A percentile compares a stretch with the other conserved stretches of the same genome.
phyloP scores from a whole-genome alignment of 2,888 invertebrate genomes.

The Ophonus ardosiacus region DNA sequence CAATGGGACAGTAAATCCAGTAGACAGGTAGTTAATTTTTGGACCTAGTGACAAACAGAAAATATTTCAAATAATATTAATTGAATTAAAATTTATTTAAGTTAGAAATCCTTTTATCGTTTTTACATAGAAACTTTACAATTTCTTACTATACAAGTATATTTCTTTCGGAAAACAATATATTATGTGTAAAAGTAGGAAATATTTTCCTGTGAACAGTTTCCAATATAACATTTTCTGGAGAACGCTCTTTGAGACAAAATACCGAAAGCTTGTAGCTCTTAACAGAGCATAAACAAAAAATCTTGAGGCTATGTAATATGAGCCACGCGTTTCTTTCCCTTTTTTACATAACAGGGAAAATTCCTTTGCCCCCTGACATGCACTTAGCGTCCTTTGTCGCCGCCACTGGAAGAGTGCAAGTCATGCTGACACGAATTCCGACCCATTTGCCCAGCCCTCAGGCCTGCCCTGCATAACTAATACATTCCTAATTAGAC shows the following conservation, averaged over 20 bases:
- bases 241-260: not conserved
- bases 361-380: slow-evolving; percentile 59
- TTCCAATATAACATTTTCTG: slow-evolving; percentile 1
- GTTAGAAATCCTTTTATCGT: not conserved
- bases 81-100: no score
- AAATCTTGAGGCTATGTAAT: slow-evolving; percentile 24
- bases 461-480: slow-evolving; percentile 30
- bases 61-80: no score
- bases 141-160: not conserved
- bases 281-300: slow-evolving; percentile 38
- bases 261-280: slow-evolving; percentile 34
- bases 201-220: not conserved
- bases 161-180: not conserved
- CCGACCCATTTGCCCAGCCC: slow-evolving; percentile 59
- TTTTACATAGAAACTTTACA: not conserved
- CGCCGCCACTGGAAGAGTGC: slow-evolving; percentile 36
- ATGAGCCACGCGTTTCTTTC: slow-evolving; percentile 25
- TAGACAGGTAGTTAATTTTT: no score
- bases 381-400: slow-evolving; percentile 25
- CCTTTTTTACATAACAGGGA: slow-evolving; percentile 59
- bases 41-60: no score
- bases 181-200: not conserved
- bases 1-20: no score
- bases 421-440: slow-evolving; percentile 61
- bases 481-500: slow-evolving; percentile 37